These are phyloP conservation scores for Steatocranus sp. DNA, from an alignment of 2,797 vertebrate species.

Conservation along the genomic window DNA sequence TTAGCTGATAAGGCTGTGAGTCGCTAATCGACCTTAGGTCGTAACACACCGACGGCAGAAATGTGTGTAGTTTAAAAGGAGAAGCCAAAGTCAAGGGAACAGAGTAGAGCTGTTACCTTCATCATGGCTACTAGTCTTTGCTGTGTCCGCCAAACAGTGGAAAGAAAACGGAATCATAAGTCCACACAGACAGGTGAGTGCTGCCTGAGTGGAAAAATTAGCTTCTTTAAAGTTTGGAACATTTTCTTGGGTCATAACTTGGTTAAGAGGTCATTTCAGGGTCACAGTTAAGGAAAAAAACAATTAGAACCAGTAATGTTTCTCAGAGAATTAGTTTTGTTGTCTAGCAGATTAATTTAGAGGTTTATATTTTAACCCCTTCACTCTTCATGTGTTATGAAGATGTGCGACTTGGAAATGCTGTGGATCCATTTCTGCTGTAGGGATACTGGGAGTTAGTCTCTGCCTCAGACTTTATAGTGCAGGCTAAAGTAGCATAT, in stretches of 20 bases:
- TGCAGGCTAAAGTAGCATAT: not conserved
- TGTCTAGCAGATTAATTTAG: not conserved
- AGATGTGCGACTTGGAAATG: not conserved
- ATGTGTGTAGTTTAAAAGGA: not conserved
- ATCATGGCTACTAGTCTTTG: constrained; percentile 16
- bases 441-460: not conserved
- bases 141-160: not conserved
- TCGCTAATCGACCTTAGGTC: not conserved
- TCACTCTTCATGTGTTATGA: not conserved
- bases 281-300: not conserved
- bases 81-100: not conserved
- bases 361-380: not conserved
- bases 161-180: not conserved
- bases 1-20: constrained; percentile 5
- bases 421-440: not conserved
- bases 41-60: not conserved
- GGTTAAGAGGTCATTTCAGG: not conserved
- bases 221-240: not conserved
- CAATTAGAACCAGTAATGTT: not conserved
- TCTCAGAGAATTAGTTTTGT: not conserved
- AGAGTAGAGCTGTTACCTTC: not conserved
- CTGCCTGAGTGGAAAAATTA: not conserved
- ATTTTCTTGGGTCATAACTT: not conserved
- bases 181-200: constrained; percentile 42
- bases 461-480: not conserved